Percentiles rank a stretch among this genome's conserved stretches.
Conservation (phyloP, 2,113 vertebrate genomes). For the Nyctereutes procyonoides region DNA sequence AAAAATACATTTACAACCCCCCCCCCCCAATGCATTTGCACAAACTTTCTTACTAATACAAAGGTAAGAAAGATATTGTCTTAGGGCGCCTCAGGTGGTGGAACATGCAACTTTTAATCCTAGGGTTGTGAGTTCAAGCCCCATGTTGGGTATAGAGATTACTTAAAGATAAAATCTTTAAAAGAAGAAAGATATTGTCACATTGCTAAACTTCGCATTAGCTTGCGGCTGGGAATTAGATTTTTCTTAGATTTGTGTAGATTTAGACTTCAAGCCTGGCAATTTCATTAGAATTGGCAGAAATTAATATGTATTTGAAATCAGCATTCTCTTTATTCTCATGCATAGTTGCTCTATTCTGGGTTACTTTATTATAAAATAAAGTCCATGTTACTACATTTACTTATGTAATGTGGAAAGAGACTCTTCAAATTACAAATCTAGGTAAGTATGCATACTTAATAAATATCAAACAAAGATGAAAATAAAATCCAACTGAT, state of each 20-base stretch:
- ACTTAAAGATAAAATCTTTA: neutral
- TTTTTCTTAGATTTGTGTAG: conserved; percentile 5
- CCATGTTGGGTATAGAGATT: neutral
- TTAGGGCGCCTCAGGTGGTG: neutral
- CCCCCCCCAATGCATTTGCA: neutral
- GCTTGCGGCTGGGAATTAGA: neutral
- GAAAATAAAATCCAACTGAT: conserved; percentile 18
- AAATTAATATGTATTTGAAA: neutral
- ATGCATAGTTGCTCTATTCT: conserved; percentile 16
- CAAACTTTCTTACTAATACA: neutral
- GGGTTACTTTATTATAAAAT: conserved; percentile 49
- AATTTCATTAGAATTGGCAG: neutral
- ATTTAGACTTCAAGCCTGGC: neutral
- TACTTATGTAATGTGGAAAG: neutral
- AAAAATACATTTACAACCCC: neutral
- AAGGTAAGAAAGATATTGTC: neutral
- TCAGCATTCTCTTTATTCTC: neutral
- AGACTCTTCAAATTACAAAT: neutral
- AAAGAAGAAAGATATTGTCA: neutral
- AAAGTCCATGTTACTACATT: neutral
- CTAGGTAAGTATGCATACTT: conserved; percentile 3
- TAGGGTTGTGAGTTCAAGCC: neutral
- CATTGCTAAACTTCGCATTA: neutral
- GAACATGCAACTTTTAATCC: neutral
- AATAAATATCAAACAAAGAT: conserved; percentile 29